phyloP scores from a whole-genome alignment of 2,797 vertebrate species.

The Anguilla anguilla region DNA sequence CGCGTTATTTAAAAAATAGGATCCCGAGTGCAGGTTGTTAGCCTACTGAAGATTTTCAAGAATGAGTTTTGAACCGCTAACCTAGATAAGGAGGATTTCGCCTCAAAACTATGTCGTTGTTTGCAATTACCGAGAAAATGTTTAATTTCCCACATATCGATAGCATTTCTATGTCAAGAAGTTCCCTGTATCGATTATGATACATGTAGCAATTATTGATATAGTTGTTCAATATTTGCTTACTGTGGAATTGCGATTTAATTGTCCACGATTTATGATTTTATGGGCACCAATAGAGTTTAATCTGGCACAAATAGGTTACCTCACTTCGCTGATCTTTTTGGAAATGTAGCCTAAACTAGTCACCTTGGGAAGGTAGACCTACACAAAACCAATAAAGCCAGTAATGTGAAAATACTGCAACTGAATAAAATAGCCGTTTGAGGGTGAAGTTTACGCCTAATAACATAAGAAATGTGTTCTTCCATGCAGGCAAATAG shows the following conservation, averaged over 20 bases:
- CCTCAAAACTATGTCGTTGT: not conserved
- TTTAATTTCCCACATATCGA: too few relatives aligned
- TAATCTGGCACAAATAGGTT: not conserved
- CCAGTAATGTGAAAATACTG: not conserved
- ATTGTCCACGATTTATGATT: not conserved
- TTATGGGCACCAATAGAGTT: not conserved
- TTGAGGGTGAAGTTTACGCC: not conserved
- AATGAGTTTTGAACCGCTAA: not conserved
- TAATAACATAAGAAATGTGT: not conserved
- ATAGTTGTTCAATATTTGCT: not conserved
- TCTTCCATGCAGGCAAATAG: not conserved
- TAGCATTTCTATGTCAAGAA: too few relatives aligned
- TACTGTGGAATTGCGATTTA: not conserved
- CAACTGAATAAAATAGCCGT: not conserved
- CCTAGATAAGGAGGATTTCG: too few relatives aligned
- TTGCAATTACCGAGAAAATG: not conserved
- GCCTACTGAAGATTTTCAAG: not conserved
- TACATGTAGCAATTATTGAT: too few relatives aligned
- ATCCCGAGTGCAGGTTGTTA: too few relatives aligned
- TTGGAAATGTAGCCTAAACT: not conserved
- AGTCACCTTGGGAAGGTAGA: not conserved
- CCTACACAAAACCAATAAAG: not conserved
- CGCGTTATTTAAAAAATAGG: not conserved
- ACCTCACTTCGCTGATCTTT: not conserved
- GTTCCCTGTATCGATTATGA: too few relatives aligned